A percentile compares a stretch with the other conserved stretches of the same genome.
Conservation (phyloP, 2,797 vertebrate species). For the Phataginus tricuspis region DNA sequence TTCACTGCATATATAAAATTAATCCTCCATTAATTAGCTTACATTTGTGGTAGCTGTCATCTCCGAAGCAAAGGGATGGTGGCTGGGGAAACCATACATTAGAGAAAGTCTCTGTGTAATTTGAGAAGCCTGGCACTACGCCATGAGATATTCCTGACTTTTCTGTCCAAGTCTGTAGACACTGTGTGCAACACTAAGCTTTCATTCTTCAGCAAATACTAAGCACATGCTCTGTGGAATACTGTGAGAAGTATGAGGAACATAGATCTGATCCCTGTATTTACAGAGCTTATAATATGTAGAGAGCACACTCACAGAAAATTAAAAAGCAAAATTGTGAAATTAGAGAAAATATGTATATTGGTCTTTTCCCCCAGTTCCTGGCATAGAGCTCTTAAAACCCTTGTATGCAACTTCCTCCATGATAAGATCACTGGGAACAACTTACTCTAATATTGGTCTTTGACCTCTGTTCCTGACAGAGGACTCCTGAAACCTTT, state of each 20-base stretch:
- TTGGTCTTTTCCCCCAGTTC: neutral
- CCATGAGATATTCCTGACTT: neutral
- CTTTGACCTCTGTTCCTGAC: neutral
- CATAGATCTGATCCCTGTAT: neutral
- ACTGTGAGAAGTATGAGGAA: neutral
- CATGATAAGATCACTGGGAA: neutral
- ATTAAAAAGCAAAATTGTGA: neutral
- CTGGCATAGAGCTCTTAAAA: neutral
- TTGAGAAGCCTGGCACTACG: neutral
- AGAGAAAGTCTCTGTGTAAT: neutral
- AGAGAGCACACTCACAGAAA: neutral
- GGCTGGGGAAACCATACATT: neutral
- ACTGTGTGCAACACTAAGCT: neutral
- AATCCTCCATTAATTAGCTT: neutral
- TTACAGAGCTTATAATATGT: neutral
- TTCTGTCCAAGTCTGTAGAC: neutral
- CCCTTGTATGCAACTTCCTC: neutral
- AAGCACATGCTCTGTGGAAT: neutral
- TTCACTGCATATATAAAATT: neutral
- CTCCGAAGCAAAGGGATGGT: slow-evolving; percentile 19
- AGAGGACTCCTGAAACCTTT: neutral
- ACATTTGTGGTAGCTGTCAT: slow-evolving; percentile 23
- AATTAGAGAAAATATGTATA: neutral
- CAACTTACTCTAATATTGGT: neutral
- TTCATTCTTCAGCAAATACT: neutral